Evolutionary conservation across 2,113 vertebrate species (phyloP).

Genomic region (Copsychus sechellarum): DNA sequence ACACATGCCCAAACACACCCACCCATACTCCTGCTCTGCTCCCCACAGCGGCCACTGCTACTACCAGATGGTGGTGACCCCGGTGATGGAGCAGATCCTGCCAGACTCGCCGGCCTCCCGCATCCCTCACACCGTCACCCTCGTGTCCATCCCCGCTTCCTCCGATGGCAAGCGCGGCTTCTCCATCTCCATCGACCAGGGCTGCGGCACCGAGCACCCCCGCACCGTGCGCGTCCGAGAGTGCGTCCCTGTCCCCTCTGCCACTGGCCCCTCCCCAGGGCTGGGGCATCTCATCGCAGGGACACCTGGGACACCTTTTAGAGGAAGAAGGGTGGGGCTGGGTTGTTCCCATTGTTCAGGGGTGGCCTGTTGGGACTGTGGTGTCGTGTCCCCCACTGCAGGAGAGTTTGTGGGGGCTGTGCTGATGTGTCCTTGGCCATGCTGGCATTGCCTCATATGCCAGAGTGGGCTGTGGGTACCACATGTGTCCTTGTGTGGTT

Average conservation of each 20-base stretch:
- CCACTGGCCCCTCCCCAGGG: fast-evolving
- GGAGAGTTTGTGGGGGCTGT: not conserved
- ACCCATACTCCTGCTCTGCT: not conserved
- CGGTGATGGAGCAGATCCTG: constrained; percentile 84
- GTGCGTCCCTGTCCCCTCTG: constrained; percentile 72
- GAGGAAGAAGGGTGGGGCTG: not conserved
- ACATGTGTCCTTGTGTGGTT: fast-evolving
- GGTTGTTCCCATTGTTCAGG: not conserved
- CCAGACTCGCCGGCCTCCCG: constrained; percentile 86
- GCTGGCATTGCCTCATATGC: fast-evolving
- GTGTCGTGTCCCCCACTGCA: fast-evolving
- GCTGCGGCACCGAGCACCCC: constrained; percentile 80
- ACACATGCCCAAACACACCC: fast-evolving
- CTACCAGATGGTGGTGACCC: constrained; percentile 93
- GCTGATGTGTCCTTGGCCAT: not conserved
- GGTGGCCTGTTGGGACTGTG: fast-evolving
- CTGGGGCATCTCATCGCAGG: fast-evolving
- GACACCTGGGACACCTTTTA: not conserved
- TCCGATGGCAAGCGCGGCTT: constrained; percentile 88
- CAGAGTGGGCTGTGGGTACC: not conserved
- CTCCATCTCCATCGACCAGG: constrained; percentile 89
- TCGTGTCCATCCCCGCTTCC: constrained; percentile 92
- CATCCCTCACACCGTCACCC: constrained; percentile 96
- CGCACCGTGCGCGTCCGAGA: constrained; percentile 90
- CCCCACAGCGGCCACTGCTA: constrained; percentile 88